phyloP scores from a whole-genome alignment of 1,140 invertebrate genomes.

The Acromyrmex heyeri region DNA sequence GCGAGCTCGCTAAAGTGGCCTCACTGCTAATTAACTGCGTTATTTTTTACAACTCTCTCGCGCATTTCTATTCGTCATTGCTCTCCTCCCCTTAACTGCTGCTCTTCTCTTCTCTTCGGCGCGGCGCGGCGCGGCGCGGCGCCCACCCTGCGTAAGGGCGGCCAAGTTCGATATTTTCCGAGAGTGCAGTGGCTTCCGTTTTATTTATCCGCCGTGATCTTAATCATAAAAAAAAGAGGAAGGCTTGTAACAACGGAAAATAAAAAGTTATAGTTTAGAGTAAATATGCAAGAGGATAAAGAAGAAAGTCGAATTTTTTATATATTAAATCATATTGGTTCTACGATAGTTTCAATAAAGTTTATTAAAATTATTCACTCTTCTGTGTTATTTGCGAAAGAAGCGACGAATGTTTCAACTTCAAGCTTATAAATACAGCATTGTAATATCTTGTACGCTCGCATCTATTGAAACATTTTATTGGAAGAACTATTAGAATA shows the following conservation, averaged over 20 bases:
- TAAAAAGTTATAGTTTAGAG: not conserved
- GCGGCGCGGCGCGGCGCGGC: not conserved
- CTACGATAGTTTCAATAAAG: too few species aligned
- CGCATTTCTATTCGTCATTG: slow-evolving; percentile 63
- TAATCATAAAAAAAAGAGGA: slow-evolving; percentile 3
- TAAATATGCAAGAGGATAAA: not conserved
- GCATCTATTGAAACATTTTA: not conserved
- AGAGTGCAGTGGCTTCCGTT: slow-evolving; percentile 50
- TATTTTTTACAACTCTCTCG: slow-evolving; percentile 82
- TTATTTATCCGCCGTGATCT: slow-evolving; percentile 34
- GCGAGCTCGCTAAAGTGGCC: slow-evolving; percentile 80
- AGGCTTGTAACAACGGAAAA: not conserved
- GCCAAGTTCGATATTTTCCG: slow-evolving; percentile 68
- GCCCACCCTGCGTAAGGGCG: slow-evolving; percentile 65
- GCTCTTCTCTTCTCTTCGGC: slow-evolving; percentile 39
- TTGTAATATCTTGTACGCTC: not conserved
- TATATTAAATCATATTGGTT: too few species aligned
- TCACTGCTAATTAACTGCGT: slow-evolving; percentile 84
- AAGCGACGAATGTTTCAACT: not conserved
- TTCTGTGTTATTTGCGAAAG: not conserved
- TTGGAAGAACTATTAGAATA: not conserved
- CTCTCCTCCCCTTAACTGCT: slow-evolving; percentile 50
- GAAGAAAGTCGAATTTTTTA: not conserved
- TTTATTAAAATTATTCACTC: too few species aligned
- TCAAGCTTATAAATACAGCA: not conserved